Percentiles rank a stretch among this genome's conserved stretches.
Evolutionary conservation across 2,888 invertebrate genomes (phyloP).

Genomic region (Morpho helenor): DNA sequence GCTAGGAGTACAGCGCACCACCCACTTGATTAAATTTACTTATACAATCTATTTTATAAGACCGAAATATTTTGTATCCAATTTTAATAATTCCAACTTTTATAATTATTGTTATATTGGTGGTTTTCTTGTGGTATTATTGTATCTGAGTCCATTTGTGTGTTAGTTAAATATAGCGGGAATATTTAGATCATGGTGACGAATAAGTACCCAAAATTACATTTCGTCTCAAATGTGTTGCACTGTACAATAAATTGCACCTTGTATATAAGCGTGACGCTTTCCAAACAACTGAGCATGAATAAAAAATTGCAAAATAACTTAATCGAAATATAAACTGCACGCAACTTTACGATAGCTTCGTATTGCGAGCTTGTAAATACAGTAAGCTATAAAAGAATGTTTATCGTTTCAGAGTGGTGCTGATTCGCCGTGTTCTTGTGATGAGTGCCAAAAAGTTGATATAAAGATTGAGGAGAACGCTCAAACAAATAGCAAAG

Average conservation of each 20-base stretch:
- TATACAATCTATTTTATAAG: too few relatives aligned
- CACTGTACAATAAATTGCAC: conserved; percentile 11
- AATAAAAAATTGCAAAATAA: neutral
- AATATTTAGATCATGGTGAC: neutral
- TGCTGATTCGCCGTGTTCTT: conserved; percentile 65
- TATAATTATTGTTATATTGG: too few relatives aligned
- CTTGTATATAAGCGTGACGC: neutral
- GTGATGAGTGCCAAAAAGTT: conserved; percentile 64
- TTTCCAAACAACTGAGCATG: conserved; percentile 10
- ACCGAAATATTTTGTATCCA: too few relatives aligned
- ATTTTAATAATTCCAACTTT: too few relatives aligned
- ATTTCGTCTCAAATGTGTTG: neutral
- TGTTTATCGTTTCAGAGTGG: conserved; percentile 59
- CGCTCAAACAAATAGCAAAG: conserved; percentile 36
- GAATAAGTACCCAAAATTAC: conserved; percentile 6
- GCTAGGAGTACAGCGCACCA: too few relatives aligned
- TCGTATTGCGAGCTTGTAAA: neutral
- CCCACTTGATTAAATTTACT: too few relatives aligned
- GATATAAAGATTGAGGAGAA: conserved; percentile 30
- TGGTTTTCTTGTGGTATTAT: too few relatives aligned
- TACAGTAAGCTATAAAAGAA: conserved; percentile 9
- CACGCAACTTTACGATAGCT: conserved; percentile 13
- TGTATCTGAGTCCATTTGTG: neutral
- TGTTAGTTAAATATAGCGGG: conserved; percentile 9
- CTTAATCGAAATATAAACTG: neutral